Evolutionary conservation across 2,888 invertebrate genomes (phyloP), one percentile per base, ranked within the genome.

Genomic region (Flabesymbios commensalis): DNA sequence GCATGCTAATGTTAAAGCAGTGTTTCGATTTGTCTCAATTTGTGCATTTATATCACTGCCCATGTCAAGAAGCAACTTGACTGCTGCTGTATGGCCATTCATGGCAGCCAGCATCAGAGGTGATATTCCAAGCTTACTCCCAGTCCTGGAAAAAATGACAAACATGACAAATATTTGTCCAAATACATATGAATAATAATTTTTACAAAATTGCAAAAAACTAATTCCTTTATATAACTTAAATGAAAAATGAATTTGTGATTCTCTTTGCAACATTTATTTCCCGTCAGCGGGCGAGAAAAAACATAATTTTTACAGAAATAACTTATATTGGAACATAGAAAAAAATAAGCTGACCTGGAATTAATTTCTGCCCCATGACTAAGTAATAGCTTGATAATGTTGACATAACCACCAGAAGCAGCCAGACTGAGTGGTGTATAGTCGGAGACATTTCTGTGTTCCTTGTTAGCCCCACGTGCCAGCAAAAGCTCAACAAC

Each of bases 1-100:
- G 85, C 98, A 98, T 39, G 99, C 99, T 72, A 99, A 87, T 39
- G 98, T 99, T 72, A 99, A 87, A 31, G 99, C 99, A 29, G 99
- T 99, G 84, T 99, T 99, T 61, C 97, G 88, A 84, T 99, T 99
- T 43, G 99, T 99, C 86, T 99, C 99, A 75, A 99, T 99, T 78
- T 95, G 95, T 70, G 99, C 98, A 86, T 99, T 99, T 75, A 99
- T 99, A 83, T 99, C 99, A 76, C 95, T 95, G 70, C 98, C 98
- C 89, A 94, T 94, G 83, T 99, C 98, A 61, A 99, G 87, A 61
- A 99, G 86, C 65, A 98, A 85, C 77, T 93, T 91, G 47, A 98
- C 98, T 45, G 97, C 97, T 64, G 93, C 92, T 5, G 91, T 90
- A 79, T 94, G 94, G 0, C 98, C 98, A 86, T 99, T 99, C 98